These are phyloP conservation scores for Connochaetes taurinus DNA, from an alignment of 2,113 vertebrate genomes.

Conservation along the genomic window DNA sequence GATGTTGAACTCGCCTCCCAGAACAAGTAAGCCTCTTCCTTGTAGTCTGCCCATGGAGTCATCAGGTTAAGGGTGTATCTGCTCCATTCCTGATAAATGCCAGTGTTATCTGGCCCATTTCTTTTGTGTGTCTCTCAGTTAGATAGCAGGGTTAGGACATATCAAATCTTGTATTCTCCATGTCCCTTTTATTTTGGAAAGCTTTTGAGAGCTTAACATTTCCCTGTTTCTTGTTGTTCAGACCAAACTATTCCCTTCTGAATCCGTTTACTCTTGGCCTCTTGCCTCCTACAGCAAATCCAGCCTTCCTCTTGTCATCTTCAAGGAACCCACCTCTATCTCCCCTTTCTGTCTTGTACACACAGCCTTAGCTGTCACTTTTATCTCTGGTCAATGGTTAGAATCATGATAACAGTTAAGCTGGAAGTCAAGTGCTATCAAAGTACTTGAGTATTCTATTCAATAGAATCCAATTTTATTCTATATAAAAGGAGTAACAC, in stretches of 20 bases:
- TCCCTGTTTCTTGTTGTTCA: constrained; percentile 70
- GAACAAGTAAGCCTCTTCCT: constrained; percentile 65
- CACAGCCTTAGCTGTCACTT: not conserved
- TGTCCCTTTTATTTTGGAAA: constrained; percentile 72
- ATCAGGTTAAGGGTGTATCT: constrained; percentile 69
- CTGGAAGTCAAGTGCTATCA: not conserved
- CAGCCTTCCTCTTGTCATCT: constrained; percentile 52
- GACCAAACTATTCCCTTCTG: constrained; percentile 52
- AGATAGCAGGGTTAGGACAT: constrained; percentile 73
- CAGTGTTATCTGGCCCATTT: constrained; percentile 70
- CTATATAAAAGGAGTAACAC: not conserved
- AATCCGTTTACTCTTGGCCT: constrained; percentile 64
- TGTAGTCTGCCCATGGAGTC: constrained; percentile 67
- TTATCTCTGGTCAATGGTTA: not conserved
- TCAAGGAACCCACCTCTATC: constrained; percentile 40
- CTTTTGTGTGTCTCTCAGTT: constrained; percentile 67
- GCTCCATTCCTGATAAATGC: constrained; percentile 66
- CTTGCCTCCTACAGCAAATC: constrained; percentile 62
- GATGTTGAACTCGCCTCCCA: constrained; percentile 59
- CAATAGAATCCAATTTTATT: not conserved
- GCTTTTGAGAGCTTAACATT: constrained; percentile 76
- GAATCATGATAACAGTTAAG: not conserved
- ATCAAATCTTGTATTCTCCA: constrained; percentile 70
- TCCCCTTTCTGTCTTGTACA: not conserved
- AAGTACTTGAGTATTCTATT: not conserved